Evolutionary conservation across 2,888 invertebrate genomes (phyloP), one percentile per base, ranked within the genome.

Genomic region (Eupithecia vulgata): DNA sequence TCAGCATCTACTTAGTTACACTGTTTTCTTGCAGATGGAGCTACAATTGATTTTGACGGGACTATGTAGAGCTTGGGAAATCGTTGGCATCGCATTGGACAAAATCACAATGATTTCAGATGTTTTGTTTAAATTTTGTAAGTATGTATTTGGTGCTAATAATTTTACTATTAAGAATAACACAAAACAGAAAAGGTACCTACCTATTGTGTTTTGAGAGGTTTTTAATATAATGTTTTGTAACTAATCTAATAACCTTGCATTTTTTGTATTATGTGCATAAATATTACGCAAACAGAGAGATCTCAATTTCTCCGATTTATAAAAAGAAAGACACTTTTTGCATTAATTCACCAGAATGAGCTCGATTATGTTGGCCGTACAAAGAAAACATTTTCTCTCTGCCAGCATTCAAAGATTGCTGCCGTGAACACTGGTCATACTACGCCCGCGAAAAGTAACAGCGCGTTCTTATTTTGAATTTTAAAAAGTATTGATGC

Each of bases 351-450:
- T 61, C 34, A 8, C 17, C 61, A 34, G 15, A 61, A 70, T 68
- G 70, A 67, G 57, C 65, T 25, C 35, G 65, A 64, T 70, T 64
- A 72, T 12, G 13, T 45, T 42, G 64, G 69, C 6, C 52, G 48
- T 40, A 30, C 34, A 67, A 30, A 21, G 65, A 68, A 42, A 65
- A 62, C 81, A 80, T 81, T 81, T 57, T 57, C 57, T 82, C 81
- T 76, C 80, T 73, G 74, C 17, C 70, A 65, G 71, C 74, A 62
- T 76, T 67, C 70, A 42, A 70, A 78, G 74, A 76, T 68, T 48
- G 74, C 35, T 74, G 75, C 69, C 74, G 71, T 61, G 66, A 64
- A 52, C 34, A 40, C 59, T 35, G 13, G 45, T 17, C 61, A 37
- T 37, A 34, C n/a, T n/a, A 62, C 13, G 45, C 13, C 13, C 67